Evolutionary conservation across 2,888 invertebrate genomes (phyloP), one percentile per base, ranked within the genome.

Genomic region (Hirtodrosophila trivittata): DNA sequence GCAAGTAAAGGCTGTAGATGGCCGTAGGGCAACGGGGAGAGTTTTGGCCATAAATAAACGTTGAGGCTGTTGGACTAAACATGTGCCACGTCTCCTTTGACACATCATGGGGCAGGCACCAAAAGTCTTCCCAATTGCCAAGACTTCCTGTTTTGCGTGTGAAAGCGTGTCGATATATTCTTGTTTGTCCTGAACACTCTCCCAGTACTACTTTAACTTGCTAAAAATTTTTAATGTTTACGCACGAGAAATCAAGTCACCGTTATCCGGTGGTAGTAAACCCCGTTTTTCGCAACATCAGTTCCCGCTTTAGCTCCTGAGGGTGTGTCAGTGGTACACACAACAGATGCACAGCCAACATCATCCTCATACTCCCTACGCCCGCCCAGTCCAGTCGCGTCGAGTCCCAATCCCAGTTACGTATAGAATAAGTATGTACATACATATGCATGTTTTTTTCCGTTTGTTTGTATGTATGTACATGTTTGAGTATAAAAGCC

Each of bases 241-340:
- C 75, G 70, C 68, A 65, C 46, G 65, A 64, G 73, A 74, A 85
- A 87, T 68, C 77, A 77, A 83, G 82, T 80, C 77, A 80, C 66
- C 46, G 47, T 77, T 76, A 77, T 64, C 67, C 68, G 77, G 83
- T 76, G 72, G 54, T 45, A 45, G 56, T 14, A 39, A 52, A 12
- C 18, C 16, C 26, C 43, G 12, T 7, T n/a, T 14, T 43, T 14
- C 32, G 14, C 33, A 12, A 26, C 73, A 9, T 28, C 28, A 28
- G 28, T 9, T 28, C 9, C 5, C 12, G 46, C 46, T 33, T 10
- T 26, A 37, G 37, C 37, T 50, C 35, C 49, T 38, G 72, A 70
- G 86, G 87, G 87, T 86, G 84, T 87, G 83, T 78, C 68, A 71
- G 80, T 71, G 75, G 74, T 67, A 74, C 70, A 74, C 76, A 67